phyloP scores from a whole-genome alignment of 1,140 invertebrate species.

The Lepidurus apus region DNA sequence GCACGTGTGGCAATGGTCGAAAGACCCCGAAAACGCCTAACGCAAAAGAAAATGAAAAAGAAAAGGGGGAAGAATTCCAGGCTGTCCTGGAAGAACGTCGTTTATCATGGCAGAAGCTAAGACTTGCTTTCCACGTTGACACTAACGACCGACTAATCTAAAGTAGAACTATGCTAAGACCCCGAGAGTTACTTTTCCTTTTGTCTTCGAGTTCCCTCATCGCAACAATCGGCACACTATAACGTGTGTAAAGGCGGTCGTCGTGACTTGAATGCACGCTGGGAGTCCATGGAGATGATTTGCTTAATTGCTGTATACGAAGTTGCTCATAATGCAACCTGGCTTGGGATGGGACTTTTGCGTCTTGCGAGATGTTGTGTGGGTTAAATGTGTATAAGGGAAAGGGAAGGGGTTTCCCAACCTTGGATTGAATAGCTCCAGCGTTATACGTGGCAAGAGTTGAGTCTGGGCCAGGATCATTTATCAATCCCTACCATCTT shows the following conservation, averaged over 20 bases:
- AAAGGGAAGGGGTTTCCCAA: background rate
- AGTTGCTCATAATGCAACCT: background rate
- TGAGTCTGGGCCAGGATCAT: constrained; percentile 20
- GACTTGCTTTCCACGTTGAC: constrained; percentile 5
- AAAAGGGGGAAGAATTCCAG: background rate
- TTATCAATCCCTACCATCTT: constrained; percentile 18
- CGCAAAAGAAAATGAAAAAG: background rate
- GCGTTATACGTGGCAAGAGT: background rate
- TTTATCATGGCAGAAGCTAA: constrained; percentile 3
- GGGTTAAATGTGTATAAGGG: background rate
- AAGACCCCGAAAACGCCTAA: constrained; percentile 9
- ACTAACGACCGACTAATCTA: constrained; percentile 18
- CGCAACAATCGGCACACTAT: background rate
- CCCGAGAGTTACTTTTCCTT: background rate
- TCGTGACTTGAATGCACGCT: background rate
- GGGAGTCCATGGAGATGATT: background rate
- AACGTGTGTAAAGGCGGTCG: background rate
- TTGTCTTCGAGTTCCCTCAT: background rate
- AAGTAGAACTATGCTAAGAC: constrained; percentile 22
- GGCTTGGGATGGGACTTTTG: background rate
- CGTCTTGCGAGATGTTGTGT: background rate
- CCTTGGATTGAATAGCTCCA: background rate
- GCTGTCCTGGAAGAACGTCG: background rate
- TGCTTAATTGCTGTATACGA: background rate
- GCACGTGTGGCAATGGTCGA: constrained; percentile 13